Conservation (phyloP, 1,140 invertebrate genomes). For the Psilanteris sp. region DNA sequence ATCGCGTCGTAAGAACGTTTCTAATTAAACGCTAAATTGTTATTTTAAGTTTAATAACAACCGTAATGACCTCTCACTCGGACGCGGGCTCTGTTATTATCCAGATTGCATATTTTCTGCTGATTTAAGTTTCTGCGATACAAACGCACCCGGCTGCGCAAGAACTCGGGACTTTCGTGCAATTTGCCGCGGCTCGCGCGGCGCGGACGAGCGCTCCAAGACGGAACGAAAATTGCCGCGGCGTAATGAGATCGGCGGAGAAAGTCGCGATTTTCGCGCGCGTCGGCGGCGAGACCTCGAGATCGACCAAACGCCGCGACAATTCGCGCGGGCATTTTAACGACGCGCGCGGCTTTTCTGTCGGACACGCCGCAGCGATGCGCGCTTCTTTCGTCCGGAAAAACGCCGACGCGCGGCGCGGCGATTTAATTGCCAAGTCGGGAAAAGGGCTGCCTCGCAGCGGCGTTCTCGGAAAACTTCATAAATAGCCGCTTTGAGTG, state of each 20-base stretch:
- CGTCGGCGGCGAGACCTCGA: too few species aligned
- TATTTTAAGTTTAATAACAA: constrained; percentile 78
- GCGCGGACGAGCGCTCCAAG: constrained; percentile 44
- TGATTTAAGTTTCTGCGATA: constrained; percentile 75
- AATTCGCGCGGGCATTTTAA: too few species aligned
- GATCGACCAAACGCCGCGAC: too few species aligned
- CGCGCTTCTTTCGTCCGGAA: too few species aligned
- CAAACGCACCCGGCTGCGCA: too few species aligned
- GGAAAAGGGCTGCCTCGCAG: constrained; percentile 11
- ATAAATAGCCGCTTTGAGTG: constrained; percentile 64
- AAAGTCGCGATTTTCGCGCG: too few species aligned
- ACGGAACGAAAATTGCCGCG: constrained; percentile 51
- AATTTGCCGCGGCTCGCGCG: too few species aligned
- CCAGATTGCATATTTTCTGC: constrained; percentile 79
- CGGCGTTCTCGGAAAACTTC: constrained; percentile 62
- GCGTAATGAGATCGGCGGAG: constrained; percentile 54
- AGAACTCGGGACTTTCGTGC: constrained; percentile 59
- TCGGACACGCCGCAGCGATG: too few species aligned
- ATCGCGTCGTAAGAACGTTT: constrained; percentile 66
- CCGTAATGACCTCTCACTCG: constrained; percentile 75
- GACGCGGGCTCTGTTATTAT: constrained; percentile 75
- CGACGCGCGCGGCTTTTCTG: too few species aligned
- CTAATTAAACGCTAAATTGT: constrained; percentile 79
- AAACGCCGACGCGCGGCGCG: too few species aligned
- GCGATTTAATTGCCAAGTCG: constrained; percentile 45